Base-by-base conservation (phyloP, 2,797 vertebrate species). In the Protosalanx chinensis region DNA sequence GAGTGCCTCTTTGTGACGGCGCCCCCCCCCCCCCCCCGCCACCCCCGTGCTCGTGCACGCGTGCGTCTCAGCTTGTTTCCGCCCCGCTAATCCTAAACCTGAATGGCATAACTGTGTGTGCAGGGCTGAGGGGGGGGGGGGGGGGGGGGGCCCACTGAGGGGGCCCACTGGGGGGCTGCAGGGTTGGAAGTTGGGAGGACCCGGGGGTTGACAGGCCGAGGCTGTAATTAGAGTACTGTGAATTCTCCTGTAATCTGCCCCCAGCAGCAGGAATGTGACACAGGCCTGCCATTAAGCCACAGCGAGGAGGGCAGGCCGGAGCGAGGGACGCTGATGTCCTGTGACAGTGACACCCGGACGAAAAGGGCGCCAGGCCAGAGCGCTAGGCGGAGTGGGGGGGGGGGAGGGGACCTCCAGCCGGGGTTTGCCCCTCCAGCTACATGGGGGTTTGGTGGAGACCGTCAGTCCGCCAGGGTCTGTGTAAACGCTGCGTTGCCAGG, bases 271-370 rank as follows among this genome's bases (percentile, higher is more conserved):
- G 86, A 88, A 86, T 86, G 83, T 87, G 85, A 86, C 84, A 84
- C 84, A 77, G 70, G 74, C 74, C 76, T 80, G 80, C 76, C 77
- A 76, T 79, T 80, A 71, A 77, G 71, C 79, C 67, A 78, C 67
- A 6, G n/a, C n/a, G 58, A 12, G 5, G 18, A 15, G 46, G 78
- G 73, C 78, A 82, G 59, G 18, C 4, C 5, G n/a, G 53, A 4
- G 18, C 71, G 75, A n/a, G n/a, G 74, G 82, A 88, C 41, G 27
- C 80, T 88, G 86, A 91, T 88, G 75, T 81, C 75, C 63, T 81
- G 84, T 91, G 89, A 92, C 89, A 90, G 79, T 86, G 86, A 88
- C 86, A 86, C 84, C 86, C 82, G 81, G 78, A 86, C 70, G 73
- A 83, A 86, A 35, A 79, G 85, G 87, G 83, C 81, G 82, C 72